Conservation (phyloP, 2,888 invertebrate species). For the Thalpophila matura region DNA sequence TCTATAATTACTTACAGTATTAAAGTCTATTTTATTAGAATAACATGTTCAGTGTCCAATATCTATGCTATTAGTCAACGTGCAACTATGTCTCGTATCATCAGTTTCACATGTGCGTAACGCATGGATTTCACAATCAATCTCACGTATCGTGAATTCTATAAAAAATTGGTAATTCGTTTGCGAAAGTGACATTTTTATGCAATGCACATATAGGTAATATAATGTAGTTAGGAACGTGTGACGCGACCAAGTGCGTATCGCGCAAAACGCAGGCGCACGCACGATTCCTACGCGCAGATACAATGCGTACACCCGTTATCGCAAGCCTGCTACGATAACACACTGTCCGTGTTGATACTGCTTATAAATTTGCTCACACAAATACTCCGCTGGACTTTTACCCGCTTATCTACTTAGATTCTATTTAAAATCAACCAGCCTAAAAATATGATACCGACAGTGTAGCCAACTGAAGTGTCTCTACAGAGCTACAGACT, state of each 20-base stretch:
- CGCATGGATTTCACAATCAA: slow-evolving; percentile 84
- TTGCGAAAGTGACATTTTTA: slow-evolving; percentile 85
- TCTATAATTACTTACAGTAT: slow-evolving; percentile 12
- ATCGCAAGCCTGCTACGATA: slow-evolving; percentile 79
- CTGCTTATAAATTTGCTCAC: slow-evolving; percentile 76
- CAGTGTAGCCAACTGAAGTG: not conserved
- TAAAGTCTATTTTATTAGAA: slow-evolving; percentile 44
- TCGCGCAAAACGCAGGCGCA: slow-evolving; percentile 85
- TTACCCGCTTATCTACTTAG: slow-evolving; percentile 57
- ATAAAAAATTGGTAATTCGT: slow-evolving; percentile 78
- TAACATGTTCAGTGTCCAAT: slow-evolving; percentile 53
- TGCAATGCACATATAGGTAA: slow-evolving; percentile 78
- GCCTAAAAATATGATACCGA: slow-evolving; percentile 1
- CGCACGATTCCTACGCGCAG: slow-evolving; percentile 83
- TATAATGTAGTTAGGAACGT: slow-evolving; percentile 71
- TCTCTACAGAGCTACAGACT: not conserved
- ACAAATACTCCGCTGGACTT: slow-evolving; percentile 67
- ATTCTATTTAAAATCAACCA: slow-evolving; percentile 37
- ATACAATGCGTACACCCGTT: slow-evolving; percentile 82
- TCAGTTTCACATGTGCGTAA: slow-evolving; percentile 83
- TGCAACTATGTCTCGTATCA: slow-evolving; percentile 73
- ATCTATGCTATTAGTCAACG: slow-evolving; percentile 67
- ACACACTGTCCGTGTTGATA: slow-evolving; percentile 73
- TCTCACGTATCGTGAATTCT: slow-evolving; percentile 84
- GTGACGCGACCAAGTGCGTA: slow-evolving; percentile 75